Conservation (phyloP, 2,888 invertebrate genomes). For the Tricholauxania praeusta region DNA sequence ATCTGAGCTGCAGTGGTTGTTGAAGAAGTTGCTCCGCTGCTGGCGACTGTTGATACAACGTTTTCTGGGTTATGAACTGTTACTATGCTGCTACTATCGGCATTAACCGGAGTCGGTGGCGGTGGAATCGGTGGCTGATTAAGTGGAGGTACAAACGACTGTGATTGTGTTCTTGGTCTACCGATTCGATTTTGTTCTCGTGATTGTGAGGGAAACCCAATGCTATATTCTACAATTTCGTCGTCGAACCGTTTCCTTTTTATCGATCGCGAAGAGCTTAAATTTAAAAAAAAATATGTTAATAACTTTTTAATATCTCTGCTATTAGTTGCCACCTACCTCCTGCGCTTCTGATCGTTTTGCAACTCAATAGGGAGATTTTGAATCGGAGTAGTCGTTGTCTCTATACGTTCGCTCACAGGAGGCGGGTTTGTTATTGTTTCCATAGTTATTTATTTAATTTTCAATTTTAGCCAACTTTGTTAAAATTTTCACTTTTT, state of each 20-base stretch:
- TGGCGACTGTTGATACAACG: background rate
- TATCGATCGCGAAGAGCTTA: constrained; percentile 92
- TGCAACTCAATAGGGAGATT: constrained; percentile 62
- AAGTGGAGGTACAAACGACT: constrained; percentile 61
- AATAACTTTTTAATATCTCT: background rate
- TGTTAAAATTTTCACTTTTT: constrained; percentile 33
- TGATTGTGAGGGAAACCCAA: constrained; percentile 73
- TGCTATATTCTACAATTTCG: constrained; percentile 93
- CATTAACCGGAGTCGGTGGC: no score
- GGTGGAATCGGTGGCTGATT: constrained; percentile 46
- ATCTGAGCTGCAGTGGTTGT: constrained; percentile 39
- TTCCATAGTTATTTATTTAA: constrained; percentile 27
- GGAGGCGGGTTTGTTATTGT: constrained; percentile 31
- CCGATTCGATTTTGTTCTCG: constrained; percentile 57
- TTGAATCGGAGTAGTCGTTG: constrained; percentile 47
- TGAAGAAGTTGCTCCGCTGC: constrained; percentile 38
- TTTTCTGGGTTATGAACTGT: constrained; percentile 11
- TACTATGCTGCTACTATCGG: no score
- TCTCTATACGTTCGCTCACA: constrained; percentile 31
- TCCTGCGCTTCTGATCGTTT: constrained; percentile 64
- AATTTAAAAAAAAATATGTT: constrained; percentile 43
- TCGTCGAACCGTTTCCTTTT: constrained; percentile 97
- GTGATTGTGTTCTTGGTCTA: constrained; percentile 70
- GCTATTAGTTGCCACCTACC: constrained; percentile 50
- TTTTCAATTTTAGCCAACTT: constrained; percentile 30